A percentile compares a stretch with the other conserved stretches of the same genome.
Evolutionary conservation across 2,797 vertebrate species (phyloP).

Genomic region (Acridotheres tristis): DNA sequence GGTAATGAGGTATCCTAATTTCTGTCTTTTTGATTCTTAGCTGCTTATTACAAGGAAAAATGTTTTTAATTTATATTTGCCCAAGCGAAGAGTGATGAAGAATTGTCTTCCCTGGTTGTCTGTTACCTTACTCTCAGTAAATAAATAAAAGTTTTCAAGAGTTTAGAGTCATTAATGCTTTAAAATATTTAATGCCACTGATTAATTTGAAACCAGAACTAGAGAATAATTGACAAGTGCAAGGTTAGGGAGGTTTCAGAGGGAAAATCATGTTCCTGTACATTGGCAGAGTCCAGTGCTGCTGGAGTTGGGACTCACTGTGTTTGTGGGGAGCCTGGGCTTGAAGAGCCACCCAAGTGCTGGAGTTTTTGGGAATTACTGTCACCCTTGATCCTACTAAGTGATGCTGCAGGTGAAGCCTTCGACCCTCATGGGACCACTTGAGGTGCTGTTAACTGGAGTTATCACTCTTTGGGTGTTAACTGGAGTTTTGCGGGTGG

Average conservation of each 20-base stretch:
- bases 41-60: not conserved
- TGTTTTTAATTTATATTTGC: not conserved
- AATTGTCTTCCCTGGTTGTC: not conserved
- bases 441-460: not conserved
- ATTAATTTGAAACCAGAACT: slow-evolving; percentile 15
- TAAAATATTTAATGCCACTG: not conserved
- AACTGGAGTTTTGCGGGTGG: not conserved
- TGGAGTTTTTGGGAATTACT: not conserved
- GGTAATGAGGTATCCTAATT: slow-evolving; percentile 35
- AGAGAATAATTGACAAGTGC: not conserved
- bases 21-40: not conserved
- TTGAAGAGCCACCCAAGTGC: not conserved
- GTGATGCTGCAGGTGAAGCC: not conserved
- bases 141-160: not conserved
- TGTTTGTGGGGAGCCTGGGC: not conserved
- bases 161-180: not conserved
- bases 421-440: accelerated
- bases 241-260: not conserved
- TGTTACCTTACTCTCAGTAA: not conserved
- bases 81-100: not conserved
- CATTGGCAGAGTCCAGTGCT: not conserved
- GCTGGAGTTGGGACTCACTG: accelerated
- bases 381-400: not conserved
- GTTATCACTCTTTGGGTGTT: not conserved
- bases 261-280: not conserved